These are phyloP conservation scores for Esox niger DNA, from an alignment of 2,113 vertebrate species.

Conservation along the genomic window DNA sequence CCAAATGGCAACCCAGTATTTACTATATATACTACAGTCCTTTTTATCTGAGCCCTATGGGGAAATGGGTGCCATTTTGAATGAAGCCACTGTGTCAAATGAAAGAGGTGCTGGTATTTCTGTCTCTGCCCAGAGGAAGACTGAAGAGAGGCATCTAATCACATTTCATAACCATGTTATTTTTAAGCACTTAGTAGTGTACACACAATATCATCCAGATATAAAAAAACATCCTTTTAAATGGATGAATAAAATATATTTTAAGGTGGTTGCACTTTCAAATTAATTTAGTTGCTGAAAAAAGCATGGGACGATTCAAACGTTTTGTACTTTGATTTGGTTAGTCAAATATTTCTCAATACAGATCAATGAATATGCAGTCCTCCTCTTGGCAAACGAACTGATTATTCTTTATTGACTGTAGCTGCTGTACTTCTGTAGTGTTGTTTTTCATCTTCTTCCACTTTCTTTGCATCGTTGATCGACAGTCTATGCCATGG, in stretches of 20 bases:
- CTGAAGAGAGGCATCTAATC: not conserved
- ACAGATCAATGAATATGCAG: not conserved
- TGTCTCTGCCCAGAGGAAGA: constrained; percentile 6
- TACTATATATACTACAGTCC: no score
- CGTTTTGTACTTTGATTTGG: no score
- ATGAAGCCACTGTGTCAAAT: no score
- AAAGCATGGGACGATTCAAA: no score
- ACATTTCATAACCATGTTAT: not conserved
- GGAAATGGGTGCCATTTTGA: no score
- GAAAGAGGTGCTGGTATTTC: not conserved
- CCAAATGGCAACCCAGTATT: no score
- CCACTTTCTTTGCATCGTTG: constrained; percentile 26
- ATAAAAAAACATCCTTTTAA: not conserved
- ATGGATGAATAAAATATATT: not conserved
- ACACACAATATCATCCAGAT: no score
- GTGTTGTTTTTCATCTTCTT: constrained; percentile 10
- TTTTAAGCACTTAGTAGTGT: not conserved
- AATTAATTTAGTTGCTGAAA: no score
- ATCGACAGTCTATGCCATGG: constrained; percentile 96
- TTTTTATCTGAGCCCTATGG: no score
- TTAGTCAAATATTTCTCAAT: no score
- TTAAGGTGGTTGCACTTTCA: not conserved
- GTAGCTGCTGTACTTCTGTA: no score
- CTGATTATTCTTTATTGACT: no score
- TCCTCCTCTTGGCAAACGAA: not conserved